Evolutionary conservation across 1,140 invertebrate genomes (phyloP).

Genomic region (Trachymyrmex cornetzi): DNA sequence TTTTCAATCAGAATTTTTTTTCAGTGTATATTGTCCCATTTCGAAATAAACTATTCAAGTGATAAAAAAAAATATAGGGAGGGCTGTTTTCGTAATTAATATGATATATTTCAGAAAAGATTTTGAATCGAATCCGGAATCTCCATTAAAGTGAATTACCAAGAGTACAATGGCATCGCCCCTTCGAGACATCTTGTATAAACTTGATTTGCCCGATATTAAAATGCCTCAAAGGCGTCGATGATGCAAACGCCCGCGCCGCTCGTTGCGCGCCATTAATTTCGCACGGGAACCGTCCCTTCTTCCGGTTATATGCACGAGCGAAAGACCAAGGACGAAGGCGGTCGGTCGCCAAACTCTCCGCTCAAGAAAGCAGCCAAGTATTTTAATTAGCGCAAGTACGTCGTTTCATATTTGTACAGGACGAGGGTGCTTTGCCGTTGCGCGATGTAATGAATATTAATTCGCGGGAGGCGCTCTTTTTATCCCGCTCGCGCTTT

Average conservation of each 20-base stretch:
- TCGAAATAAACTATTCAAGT: background rate
- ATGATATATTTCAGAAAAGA: background rate
- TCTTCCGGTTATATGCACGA: constrained; percentile 14
- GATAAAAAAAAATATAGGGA: background rate
- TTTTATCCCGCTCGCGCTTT: background rate
- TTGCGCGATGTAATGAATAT: constrained; percentile 81
- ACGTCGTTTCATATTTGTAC: constrained; percentile 82
- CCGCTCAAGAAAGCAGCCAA: constrained; percentile 73
- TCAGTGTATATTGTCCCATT: background rate
- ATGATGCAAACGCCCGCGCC: constrained; percentile 39
- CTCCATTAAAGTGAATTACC: background rate
- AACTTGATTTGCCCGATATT: constrained; percentile 21
- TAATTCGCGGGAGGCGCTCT: constrained; percentile 75
- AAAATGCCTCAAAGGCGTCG: constrained; percentile 52
- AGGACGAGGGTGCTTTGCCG: constrained; percentile 64
- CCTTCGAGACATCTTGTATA: constrained; percentile 14
- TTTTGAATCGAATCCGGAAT: too few relatives aligned
- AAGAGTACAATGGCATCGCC: background rate
- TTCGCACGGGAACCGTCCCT: constrained; percentile 10
- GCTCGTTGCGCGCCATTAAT: constrained; percentile 28
- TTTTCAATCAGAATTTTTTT: too few relatives aligned
- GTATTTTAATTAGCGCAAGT: constrained; percentile 84
- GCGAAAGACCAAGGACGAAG: constrained; percentile 1
- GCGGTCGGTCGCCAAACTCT: constrained; percentile 37
- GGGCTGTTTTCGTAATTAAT: background rate